phyloP scores from a whole-genome alignment of 2,888 invertebrate species.

The Leptinotarsa rubiginosa region DNA sequence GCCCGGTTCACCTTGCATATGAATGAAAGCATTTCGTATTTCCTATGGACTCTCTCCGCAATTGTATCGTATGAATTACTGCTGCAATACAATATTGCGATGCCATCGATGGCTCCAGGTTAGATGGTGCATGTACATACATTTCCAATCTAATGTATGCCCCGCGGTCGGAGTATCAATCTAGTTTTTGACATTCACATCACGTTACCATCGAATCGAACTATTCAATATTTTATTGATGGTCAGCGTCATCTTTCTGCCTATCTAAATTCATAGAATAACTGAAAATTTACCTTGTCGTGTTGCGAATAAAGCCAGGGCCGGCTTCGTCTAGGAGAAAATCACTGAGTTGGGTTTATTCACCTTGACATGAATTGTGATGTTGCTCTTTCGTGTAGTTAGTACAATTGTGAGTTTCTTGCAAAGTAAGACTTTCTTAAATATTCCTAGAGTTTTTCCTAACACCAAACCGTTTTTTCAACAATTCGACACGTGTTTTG shows the following conservation, averaged over 20 bases:
- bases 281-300: slow-evolving; percentile 55
- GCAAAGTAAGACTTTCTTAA: too few species aligned
- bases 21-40: slow-evolving; percentile 4
- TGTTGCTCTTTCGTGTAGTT: too few species aligned
- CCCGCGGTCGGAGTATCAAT: slow-evolving; percentile 54
- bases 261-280: slow-evolving; percentile 53
- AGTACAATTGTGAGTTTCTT: too few species aligned
- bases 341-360: too few species aligned
- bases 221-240: slow-evolving; percentile 60
- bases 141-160: slow-evolving; percentile 22
- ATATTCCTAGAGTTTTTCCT: too few species aligned
- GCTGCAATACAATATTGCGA: slow-evolving; percentile 25
- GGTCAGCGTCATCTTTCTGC: slow-evolving; percentile 52
- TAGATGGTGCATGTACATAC: slow-evolving; percentile 35
- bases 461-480: too few species aligned
- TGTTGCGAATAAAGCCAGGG: slow-evolving; percentile 19
- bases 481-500: too few species aligned
- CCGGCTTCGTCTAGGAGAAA: neutral
- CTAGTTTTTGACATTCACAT: slow-evolving; percentile 62
- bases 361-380: too few species aligned
- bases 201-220: slow-evolving; percentile 54
- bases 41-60: slow-evolving; percentile 1
- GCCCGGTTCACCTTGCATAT: neutral
- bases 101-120: slow-evolving; percentile 31
- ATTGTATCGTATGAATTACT: slow-evolving; percentile 26